Base-by-base conservation (phyloP, 2,888 invertebrate species). In the Agrilus mali region DNA sequence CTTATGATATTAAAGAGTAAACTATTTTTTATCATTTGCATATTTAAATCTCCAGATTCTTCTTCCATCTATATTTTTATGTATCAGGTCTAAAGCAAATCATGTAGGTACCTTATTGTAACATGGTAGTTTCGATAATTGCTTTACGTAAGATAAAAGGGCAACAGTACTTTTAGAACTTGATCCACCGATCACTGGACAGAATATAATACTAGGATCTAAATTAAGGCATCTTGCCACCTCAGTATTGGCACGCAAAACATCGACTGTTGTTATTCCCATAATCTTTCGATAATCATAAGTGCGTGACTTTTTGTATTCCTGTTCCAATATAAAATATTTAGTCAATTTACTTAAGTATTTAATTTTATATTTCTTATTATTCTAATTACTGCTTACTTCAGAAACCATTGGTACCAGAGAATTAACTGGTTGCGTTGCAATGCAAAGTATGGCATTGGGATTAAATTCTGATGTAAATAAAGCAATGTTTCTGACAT, bases 391-490 rank as follows among this genome's bases (percentile, higher is more conserved):
- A 27, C 1, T 33, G 42, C 33, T 52, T 54, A 64, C 66, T 54
- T 66, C 62, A 7, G 60, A 55, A n/a, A 58, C 60, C 53, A 67
- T 50, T 3, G 67, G 66, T 2, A 67, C 62, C 38, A 66, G 53
- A 14, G 61, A 58, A 47, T 62, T 60, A 33, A 66, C 53, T 6
- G 66, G 66, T 6, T 63, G 65, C 33, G 58, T 63, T 1, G 60
- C 56, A 35, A 66, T 55, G 40, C 64, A 60, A 42, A 64, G 49
- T 22, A 66, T 53, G 7, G 58, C 59, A 17, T 55, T 51, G 0
- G 63, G 62, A 50, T 63, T 65, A 49, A 64, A 64, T 53, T 66
- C 66, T 8, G 61, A 52, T 43, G 59, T 52, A 44, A 63, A 58
- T 12, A 64, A 46, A 0, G 61, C 58, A n/a, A 57, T 51, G 42